Evolutionary conservation across 2,888 invertebrate genomes (phyloP), one percentile per base, ranked within the genome.

Genomic region (Platynereis dumerilii): DNA sequence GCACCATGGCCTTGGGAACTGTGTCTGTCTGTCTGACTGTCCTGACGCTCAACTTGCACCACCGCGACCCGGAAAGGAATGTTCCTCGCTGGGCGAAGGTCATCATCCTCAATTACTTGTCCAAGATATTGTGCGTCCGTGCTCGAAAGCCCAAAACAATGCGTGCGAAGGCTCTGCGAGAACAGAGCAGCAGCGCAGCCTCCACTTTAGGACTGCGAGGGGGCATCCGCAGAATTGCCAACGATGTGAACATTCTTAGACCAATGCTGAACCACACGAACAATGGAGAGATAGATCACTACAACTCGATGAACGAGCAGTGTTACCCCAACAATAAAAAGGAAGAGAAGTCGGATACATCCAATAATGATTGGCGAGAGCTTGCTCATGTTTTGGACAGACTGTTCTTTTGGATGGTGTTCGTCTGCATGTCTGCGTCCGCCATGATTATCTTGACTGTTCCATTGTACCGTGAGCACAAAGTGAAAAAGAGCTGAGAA

Each of bases 1-100:
- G 71, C 48, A 72, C 71, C n/a, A 72, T 72, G 72, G 69, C 65
- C 10, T 65, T 72, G 48, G 72, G 72, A 12, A 72, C 72, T 1
- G 67, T 68, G 3, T 72, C 71, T 24, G 71, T 72, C 15, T 72
- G 72, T 34, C 63, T 72, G 29, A 72, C 72, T 0, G 72, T 72
- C 3, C 60, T 72, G 17, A 67, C 71, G 5, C 68, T 72, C n/a
- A 72, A 72, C 56, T 64, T 72, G 12, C 72, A 72, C 60, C 71
- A 72, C 58, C 57, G 67, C 2, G 69, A 69, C 57, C 44, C 64
- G 22, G 69, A 72, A 27, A 45, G 69, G 7, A 66, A 69, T 22
- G 67, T 72, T 5, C 72, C 72, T 12, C 45, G 57, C n/a, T 69
- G 69, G 71, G 52, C 58, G 48, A 56, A 66, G 17, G 48, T 69